Conservation (phyloP, 2,113 vertebrate genomes). For the Rostratula benghalensis region DNA sequence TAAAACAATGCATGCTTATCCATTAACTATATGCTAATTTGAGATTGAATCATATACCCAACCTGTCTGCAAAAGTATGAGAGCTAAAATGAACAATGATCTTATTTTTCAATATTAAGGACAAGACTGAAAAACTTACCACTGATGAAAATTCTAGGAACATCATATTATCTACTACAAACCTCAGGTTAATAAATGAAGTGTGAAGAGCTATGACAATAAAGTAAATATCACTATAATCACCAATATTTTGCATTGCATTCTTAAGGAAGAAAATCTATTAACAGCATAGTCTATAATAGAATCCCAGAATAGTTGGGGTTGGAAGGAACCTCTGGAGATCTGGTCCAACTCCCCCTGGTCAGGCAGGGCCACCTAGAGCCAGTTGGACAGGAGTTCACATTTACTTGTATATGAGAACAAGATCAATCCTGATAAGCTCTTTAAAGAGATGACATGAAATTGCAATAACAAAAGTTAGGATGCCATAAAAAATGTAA, state of each 20-base stretch:
- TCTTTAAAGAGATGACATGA: neutral
- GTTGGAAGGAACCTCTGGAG: neutral
- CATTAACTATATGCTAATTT: neutral
- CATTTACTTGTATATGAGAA: neutral
- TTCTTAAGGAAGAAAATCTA: neutral
- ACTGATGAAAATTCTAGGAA: neutral
- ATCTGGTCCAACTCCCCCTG: neutral
- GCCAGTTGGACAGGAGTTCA: neutral
- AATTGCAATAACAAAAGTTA: neutral
- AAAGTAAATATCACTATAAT: neutral
- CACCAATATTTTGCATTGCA: neutral
- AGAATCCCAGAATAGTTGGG: neutral
- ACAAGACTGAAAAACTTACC: neutral
- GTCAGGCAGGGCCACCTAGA: neutral
- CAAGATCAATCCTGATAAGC: neutral
- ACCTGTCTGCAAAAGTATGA: neutral
- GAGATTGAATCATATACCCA: neutral
- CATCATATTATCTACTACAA: neutral
- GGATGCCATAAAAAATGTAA: neutral
- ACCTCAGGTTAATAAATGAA: neutral
- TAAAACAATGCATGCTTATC: neutral
- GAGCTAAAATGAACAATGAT: neutral
- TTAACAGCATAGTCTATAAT: neutral
- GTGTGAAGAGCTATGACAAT: neutral
- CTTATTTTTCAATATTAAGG: neutral